Evolutionary conservation across 2,888 invertebrate genomes (phyloP).

Genomic region (Phymatocera aterrima): DNA sequence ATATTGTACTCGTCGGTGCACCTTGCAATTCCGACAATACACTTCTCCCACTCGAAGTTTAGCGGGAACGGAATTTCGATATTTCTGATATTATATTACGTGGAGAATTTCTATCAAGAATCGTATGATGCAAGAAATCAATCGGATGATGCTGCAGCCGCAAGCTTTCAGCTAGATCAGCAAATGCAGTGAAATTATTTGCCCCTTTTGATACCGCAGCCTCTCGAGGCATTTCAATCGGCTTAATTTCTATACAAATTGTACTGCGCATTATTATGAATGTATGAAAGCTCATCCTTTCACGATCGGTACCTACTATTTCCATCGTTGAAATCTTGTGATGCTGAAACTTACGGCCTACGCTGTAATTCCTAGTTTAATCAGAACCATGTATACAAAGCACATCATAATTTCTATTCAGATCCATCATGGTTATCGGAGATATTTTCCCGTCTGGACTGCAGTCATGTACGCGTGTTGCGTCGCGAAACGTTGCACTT

Average conservation of each 20-base stretch:
- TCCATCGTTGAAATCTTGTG: not conserved
- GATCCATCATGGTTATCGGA: not conserved
- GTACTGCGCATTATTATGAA: not conserved
- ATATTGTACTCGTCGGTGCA: not conserved
- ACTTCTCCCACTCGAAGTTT: not conserved
- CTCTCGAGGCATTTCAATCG: not conserved
- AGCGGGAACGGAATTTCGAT: not conserved
- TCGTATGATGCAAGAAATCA: not conserved
- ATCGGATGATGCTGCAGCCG: not conserved
- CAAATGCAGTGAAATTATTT: conserved; percentile 3
- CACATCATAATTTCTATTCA: too few species aligned
- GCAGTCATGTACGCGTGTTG: not conserved
- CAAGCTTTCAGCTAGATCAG: not conserved
- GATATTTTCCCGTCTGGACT: not conserved
- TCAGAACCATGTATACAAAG: not conserved
- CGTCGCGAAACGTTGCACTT: not conserved
- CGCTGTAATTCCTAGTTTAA: not conserved
- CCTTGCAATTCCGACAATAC: not conserved
- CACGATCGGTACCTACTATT: not conserved
- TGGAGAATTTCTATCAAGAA: not conserved
- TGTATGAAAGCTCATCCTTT: not conserved
- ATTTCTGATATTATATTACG: not conserved
- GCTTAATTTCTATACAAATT: conserved; percentile 5
- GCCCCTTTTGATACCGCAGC: not conserved
- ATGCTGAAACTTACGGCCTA: not conserved